Evolutionary conservation across 2,113 vertebrate species (phyloP).

Genomic region (Cavia aperea): DNA sequence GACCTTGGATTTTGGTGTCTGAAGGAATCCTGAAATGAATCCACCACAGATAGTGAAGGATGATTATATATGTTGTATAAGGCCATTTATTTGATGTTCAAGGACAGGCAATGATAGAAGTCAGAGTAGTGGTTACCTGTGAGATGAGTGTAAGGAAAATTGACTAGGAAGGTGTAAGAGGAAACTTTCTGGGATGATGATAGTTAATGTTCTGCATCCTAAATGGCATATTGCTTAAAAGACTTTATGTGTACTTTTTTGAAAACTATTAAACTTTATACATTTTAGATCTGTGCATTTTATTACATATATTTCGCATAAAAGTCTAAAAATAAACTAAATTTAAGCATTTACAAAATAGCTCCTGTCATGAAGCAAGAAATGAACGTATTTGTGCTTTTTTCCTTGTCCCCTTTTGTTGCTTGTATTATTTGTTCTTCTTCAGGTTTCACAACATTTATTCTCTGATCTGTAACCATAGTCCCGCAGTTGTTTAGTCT

Average conservation of each 20-base stretch:
- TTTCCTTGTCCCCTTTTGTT: neutral
- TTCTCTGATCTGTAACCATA: neutral
- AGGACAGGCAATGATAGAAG: neutral
- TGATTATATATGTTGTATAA: neutral
- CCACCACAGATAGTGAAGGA: neutral
- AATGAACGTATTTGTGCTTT: neutral
- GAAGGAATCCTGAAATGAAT: neutral
- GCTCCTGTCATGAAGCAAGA: neutral
- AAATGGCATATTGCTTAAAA: neutral
- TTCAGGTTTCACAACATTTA: neutral
- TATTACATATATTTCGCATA: neutral
- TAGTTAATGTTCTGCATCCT: neutral
- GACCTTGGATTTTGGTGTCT: neutral
- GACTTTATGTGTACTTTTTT: neutral
- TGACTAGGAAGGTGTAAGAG: neutral
- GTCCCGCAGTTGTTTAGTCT: conserved; percentile 37
- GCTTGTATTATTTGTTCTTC: neutral
- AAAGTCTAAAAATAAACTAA: neutral
- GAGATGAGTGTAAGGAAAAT: neutral
- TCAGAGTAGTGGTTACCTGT: neutral
- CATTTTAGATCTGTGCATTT: neutral
- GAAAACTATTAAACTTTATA: neutral
- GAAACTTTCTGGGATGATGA: neutral
- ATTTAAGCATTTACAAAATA: neutral
- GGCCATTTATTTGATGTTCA: neutral